These are phyloP conservation scores for Cichlasoma orientale DNA, from an alignment of 2,797 vertebrate species.

Conservation along the genomic window DNA sequence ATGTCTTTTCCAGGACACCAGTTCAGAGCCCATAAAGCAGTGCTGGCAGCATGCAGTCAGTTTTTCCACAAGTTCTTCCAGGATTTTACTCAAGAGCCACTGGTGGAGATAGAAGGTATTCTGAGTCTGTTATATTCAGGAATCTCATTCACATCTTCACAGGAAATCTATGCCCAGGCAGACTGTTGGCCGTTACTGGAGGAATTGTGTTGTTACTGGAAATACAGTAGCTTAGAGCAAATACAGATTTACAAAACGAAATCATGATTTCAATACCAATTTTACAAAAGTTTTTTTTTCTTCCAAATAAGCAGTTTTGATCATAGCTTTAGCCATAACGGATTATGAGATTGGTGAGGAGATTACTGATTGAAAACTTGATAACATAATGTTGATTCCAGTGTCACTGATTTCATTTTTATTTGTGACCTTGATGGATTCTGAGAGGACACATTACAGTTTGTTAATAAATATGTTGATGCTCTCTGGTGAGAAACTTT, in stretches of 20 bases:
- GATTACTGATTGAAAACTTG: neutral
- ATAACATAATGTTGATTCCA: neutral
- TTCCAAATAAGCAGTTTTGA: neutral
- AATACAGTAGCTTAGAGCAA: neutral
- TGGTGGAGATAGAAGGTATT: constrained; percentile 98
- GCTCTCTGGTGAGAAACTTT: constrained; percentile 8
- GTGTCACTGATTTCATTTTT: neutral
- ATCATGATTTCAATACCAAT: neutral
- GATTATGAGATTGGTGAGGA: neutral
- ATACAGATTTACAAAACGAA: neutral
- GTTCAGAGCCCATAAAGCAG: constrained; percentile 98
- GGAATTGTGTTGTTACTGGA: neutral
- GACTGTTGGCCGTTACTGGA: neutral
- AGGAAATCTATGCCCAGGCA: neutral
- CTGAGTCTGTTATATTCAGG: neutral
- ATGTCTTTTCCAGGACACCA: constrained; percentile 86
- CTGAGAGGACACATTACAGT: neutral
- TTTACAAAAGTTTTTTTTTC: neutral
- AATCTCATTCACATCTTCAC: neutral
- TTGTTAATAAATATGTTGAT: neutral
- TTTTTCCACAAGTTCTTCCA: constrained; percentile 99
- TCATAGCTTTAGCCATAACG: neutral
- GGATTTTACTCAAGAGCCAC: constrained; percentile 95
- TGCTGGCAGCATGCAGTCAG: constrained; percentile 97
- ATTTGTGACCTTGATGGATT: neutral